A percentile compares a stretch with the other conserved stretches of the same genome.
These are phyloP conservation scores for Takifugu rubripes DNA, from an alignment of 2,797 vertebrate genomes.

Conservation along the genomic window DNA sequence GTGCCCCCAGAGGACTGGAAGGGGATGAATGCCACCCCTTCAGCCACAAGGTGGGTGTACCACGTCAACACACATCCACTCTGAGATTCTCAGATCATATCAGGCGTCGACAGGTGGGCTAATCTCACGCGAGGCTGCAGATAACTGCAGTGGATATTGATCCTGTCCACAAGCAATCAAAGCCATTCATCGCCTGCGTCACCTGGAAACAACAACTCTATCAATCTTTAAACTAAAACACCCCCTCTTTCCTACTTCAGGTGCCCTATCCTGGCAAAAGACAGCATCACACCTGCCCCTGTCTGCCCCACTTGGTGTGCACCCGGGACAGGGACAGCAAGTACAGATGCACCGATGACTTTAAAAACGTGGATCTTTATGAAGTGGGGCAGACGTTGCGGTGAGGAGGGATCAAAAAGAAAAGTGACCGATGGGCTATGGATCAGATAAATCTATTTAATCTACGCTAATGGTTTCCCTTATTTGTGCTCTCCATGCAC, in stretches of 20 bases:
- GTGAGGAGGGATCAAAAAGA: constrained; percentile 3
- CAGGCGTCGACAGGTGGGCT: constrained; percentile 41
- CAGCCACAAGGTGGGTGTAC: constrained; percentile 84
- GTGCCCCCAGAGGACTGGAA: constrained; percentile 82
- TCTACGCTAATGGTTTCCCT: constrained; percentile 28
- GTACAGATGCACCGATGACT: constrained; percentile 82
- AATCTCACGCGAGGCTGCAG: constrained; percentile 57
- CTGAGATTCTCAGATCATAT: constrained; percentile 30
- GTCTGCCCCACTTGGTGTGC: constrained; percentile 81
- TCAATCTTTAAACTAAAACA: neutral
- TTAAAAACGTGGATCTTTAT: constrained; percentile 76
- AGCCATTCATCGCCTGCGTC: constrained; percentile 54
- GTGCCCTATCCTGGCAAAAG: constrained; percentile 84
- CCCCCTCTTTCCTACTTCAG: constrained; percentile 55
- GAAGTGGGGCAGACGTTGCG: too few species aligned
- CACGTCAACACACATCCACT: neutral
- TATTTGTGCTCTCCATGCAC: constrained; percentile 48
- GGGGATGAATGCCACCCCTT: constrained; percentile 89
- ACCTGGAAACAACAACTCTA: constrained; percentile 31
- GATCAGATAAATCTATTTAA: constrained; percentile 24
- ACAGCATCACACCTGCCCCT: constrained; percentile 87
- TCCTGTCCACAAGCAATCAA: constrained; percentile 41
- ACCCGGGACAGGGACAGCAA: constrained; percentile 73
- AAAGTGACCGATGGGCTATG: constrained; percentile 17
- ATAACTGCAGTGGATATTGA: constrained; percentile 68